Evolutionary conservation across 2,113 vertebrate species (phyloP).

Genomic region (Isurus oxyrinchus): DNA sequence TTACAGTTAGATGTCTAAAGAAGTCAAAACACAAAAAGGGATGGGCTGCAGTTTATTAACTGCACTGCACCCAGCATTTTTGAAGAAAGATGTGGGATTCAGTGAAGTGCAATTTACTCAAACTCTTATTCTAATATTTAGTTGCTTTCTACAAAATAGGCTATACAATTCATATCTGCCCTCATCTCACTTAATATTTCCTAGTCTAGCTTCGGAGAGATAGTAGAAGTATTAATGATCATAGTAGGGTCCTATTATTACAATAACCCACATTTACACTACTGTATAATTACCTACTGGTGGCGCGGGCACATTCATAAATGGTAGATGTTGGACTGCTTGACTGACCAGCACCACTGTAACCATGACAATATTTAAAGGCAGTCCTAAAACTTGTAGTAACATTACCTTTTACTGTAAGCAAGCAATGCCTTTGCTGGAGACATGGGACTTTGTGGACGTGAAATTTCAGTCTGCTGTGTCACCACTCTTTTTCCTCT

Average conservation of each 20-base stretch:
- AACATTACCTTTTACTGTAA: conserved; percentile 64
- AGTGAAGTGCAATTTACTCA: background rate
- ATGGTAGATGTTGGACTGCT: background rate
- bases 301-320: background rate
- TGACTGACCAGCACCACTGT: background rate
- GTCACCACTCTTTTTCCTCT: conserved; percentile 50
- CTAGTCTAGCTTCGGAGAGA: background rate
- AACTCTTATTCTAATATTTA: background rate
- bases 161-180: background rate
- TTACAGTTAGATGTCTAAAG: background rate
- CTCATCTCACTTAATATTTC: background rate
- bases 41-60: background rate
- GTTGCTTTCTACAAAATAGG: background rate
- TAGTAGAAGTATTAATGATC: background rate
- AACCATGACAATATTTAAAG: background rate
- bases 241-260: background rate
- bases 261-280: background rate
- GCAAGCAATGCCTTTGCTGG: conserved; percentile 44
- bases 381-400: background rate
- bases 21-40: background rate
- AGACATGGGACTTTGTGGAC: conserved; percentile 56
- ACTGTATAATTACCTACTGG: background rate
- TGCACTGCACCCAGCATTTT: background rate
- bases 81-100: background rate
- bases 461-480: conserved; percentile 56